Percentiles rank a stretch among this genome's conserved stretches.
Conservation (phyloP, 2,113 vertebrate genomes). For the Natator depressus region DNA sequence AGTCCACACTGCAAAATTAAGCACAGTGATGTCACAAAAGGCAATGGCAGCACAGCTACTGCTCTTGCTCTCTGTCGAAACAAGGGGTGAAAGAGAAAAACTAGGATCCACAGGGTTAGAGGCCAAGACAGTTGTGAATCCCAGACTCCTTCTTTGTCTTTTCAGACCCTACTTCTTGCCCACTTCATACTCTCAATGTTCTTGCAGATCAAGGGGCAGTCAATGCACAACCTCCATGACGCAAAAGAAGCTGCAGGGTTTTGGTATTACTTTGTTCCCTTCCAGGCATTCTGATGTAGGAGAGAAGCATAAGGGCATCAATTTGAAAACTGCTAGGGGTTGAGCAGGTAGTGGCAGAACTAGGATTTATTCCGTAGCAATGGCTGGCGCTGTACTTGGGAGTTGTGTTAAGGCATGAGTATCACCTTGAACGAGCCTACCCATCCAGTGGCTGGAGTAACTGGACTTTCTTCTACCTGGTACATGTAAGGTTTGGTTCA, state of each 20-base stretch:
- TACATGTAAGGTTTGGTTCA: not conserved
- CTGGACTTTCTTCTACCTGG: not conserved
- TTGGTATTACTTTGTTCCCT: not conserved
- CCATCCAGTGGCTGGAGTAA: not conserved
- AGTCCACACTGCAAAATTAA: not conserved
- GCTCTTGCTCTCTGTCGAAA: not conserved
- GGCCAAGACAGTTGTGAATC: not conserved
- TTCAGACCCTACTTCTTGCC: not conserved
- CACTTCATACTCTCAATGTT: not conserved
- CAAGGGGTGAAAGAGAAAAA: not conserved
- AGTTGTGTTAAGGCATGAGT: not conserved
- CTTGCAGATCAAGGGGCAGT: not conserved
- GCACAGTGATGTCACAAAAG: not conserved
- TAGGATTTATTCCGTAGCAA: not conserved
- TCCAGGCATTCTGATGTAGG: not conserved
- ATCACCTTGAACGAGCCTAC: not conserved
- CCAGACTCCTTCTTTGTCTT: not conserved
- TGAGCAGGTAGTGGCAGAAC: not conserved
- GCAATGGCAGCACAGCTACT: not conserved
- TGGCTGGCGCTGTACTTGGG: not conserved
- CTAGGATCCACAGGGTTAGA: not conserved
- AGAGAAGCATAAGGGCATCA: not conserved
- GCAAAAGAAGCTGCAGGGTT: not conserved
- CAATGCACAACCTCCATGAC: not conserved
- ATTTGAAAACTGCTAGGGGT: not conserved